A percentile compares a stretch with the other conserved stretches of the same genome.
These are phyloP conservation scores for Speoplatyrhinus poulsoni DNA, from an alignment of 2,113 vertebrate species.

Conservation along the genomic window DNA sequence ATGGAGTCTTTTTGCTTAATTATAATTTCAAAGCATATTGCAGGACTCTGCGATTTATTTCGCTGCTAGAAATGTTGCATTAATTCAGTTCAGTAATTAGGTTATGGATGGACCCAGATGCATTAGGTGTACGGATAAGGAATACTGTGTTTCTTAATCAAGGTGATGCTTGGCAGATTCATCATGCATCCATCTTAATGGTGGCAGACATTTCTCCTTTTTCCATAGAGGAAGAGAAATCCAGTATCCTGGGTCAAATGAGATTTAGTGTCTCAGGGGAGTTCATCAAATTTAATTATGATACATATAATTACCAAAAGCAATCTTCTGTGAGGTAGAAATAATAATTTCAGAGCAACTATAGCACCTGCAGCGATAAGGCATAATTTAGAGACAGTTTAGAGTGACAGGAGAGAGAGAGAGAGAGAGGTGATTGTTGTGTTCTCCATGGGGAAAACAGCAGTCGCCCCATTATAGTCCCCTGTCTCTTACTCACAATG, in stretches of 20 bases:
- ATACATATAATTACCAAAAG: conserved; percentile 81
- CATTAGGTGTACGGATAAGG: conserved; percentile 29
- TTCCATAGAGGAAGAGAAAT: conserved; percentile 48
- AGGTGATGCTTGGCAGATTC: conserved; percentile 36
- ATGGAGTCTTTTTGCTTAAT: not conserved
- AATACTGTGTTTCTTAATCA: conserved; percentile 46
- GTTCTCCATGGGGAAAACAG: conserved; percentile 35
- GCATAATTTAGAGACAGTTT: conserved; percentile 64
- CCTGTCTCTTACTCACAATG: conserved; percentile 18
- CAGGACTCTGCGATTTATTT: not conserved
- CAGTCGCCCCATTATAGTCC: conserved; percentile 16
- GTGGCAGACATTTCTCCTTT: conserved; percentile 48
- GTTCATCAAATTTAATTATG: conserved; percentile 80
- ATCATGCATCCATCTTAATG: conserved; percentile 39
- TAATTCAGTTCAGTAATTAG: conserved; percentile 34
- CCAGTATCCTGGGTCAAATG: conserved; percentile 69
- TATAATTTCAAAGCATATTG: no score
- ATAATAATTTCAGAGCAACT: conserved; percentile 72
- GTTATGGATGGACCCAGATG: conserved; percentile 38
- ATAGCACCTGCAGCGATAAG: conserved; percentile 66
- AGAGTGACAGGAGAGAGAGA: conserved; percentile 50
- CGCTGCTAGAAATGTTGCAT: conserved; percentile 30
- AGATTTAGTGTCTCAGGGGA: conserved; percentile 75
- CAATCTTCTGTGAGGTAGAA: conserved; percentile 77
- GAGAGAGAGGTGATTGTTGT: conserved; percentile 44